phyloP scores from a whole-genome alignment of 92 coral and sea anemone genomes.

The Bergia puertoricense region DNA sequence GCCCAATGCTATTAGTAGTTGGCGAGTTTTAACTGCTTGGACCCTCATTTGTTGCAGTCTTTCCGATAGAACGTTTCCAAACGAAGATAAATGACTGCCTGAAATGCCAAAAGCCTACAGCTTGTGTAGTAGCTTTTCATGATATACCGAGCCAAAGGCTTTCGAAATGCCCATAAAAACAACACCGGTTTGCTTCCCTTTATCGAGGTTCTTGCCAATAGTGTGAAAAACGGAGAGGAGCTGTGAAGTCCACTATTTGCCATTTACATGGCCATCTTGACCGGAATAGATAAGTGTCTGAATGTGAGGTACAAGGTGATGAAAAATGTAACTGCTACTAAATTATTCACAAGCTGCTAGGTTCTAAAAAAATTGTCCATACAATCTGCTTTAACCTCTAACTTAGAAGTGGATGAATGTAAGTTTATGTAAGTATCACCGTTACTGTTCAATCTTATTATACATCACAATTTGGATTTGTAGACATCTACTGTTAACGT shows the following conservation, averaged over 20 bases:
- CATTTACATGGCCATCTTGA: background rate
- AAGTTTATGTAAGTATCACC: too few relatives aligned
- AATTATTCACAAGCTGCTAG: too few relatives aligned
- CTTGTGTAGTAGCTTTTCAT: background rate
- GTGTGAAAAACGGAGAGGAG: background rate
- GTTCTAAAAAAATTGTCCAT: too few relatives aligned
- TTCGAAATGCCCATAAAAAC: slow-evolving; percentile 14
- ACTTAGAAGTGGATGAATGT: too few relatives aligned
- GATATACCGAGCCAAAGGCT: slow-evolving; percentile 8
- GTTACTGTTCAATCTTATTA: too few relatives aligned
- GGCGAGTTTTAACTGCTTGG: background rate
- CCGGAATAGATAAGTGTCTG: too few relatives aligned
- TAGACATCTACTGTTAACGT: too few relatives aligned
- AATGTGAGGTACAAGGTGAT: too few relatives aligned
- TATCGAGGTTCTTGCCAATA: background rate
- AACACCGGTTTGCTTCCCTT: slow-evolving; percentile 9
- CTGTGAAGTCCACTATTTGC: background rate
- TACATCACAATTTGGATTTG: too few relatives aligned
- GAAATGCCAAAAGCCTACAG: background rate
- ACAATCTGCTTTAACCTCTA: too few relatives aligned
- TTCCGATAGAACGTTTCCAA: slow-evolving; percentile 12
- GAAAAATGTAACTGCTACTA: too few relatives aligned
- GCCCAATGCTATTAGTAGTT: background rate
- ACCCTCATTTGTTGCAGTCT: slow-evolving; percentile 6
- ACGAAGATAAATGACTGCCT: background rate